A percentile compares a stretch with the other conserved stretches of the same genome.
phyloP scores from a whole-genome alignment of 2,888 invertebrate genomes.

The Pterobdella sp. region DNA sequence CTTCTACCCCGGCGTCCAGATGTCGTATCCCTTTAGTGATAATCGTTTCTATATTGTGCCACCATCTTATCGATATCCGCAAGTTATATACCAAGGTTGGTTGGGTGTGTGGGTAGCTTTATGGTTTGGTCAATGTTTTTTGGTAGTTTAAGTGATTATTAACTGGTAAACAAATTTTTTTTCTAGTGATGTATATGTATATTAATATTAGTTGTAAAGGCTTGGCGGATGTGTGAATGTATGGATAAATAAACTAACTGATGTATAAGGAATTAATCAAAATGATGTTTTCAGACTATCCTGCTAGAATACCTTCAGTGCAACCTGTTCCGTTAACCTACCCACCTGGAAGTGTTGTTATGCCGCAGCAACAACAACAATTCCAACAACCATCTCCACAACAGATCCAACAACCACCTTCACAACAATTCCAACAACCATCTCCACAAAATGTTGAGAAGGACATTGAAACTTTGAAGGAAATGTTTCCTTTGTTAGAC shows the following conservation, averaged over 20 bases:
- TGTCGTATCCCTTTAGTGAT: neutral
- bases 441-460: neutral
- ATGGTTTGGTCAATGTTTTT: neutral
- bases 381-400: neutral
- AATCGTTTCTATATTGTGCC: neutral
- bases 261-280: neutral
- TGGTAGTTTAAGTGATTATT: neutral
- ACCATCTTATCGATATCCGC: neutral
- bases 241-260: neutral
- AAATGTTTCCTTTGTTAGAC: slow-evolving; percentile 26
- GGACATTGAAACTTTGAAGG: slow-evolving; percentile 20
- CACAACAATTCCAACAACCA: slow-evolving; percentile 15
- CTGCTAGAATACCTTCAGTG: neutral
- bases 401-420: neutral
- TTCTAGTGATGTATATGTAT: neutral
- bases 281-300: neutral
- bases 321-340: neutral
- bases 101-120: neutral
- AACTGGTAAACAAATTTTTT: neutral
- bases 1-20: neutral
- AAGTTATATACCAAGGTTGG: neutral
- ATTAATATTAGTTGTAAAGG: neutral
- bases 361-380: neutral
- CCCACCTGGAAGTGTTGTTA: neutral
- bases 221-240: neutral